These are phyloP conservation scores for Drosophila subpulchrella DNA, from an alignment of 1,140 invertebrate genomes.

Conservation along the genomic window DNA sequence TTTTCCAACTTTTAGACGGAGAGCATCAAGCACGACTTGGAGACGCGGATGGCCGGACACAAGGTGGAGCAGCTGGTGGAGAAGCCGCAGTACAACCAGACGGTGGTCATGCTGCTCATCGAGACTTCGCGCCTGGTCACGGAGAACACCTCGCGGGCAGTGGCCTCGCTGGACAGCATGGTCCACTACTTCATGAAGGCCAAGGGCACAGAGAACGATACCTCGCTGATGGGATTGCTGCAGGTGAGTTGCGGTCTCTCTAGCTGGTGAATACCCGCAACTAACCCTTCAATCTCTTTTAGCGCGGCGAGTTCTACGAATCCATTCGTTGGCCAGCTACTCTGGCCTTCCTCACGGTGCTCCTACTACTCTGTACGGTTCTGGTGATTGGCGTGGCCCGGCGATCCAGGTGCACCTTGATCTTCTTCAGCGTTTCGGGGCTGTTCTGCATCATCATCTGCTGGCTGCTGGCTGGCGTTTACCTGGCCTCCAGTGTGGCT, in stretches of 20 bases:
- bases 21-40: slow-evolving; percentile 80
- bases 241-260: slow-evolving; percentile 80
- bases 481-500: slow-evolving; percentile 89
- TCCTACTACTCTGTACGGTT: slow-evolving; percentile 92
- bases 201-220: slow-evolving; percentile 87
- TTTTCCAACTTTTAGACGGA: slow-evolving; percentile 71
- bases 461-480: slow-evolving; percentile 91
- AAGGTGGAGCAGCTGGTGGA: slow-evolving; percentile 90
- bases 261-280: not conserved
- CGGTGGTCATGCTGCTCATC: slow-evolving; percentile 88
- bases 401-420: slow-evolving; percentile 92
- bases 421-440: slow-evolving; percentile 91
- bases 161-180: slow-evolving; percentile 85
- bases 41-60: slow-evolving; percentile 84
- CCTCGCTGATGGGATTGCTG: slow-evolving; percentile 88
- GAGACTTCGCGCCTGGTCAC: slow-evolving; percentile 88
- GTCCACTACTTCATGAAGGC: slow-evolving; percentile 90
- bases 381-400: slow-evolving; percentile 92
- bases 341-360: slow-evolving; percentile 90
- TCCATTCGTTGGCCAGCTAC: slow-evolving; percentile 91
- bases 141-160: slow-evolving; percentile 89
- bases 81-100: slow-evolving; percentile 90
- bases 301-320: slow-evolving; percentile 86
- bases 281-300: slow-evolving; percentile 1
- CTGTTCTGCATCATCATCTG: slow-evolving; percentile 92